phyloP scores from a whole-genome alignment of 2,113 vertebrate genomes.

The Ailurus styani region DNA sequence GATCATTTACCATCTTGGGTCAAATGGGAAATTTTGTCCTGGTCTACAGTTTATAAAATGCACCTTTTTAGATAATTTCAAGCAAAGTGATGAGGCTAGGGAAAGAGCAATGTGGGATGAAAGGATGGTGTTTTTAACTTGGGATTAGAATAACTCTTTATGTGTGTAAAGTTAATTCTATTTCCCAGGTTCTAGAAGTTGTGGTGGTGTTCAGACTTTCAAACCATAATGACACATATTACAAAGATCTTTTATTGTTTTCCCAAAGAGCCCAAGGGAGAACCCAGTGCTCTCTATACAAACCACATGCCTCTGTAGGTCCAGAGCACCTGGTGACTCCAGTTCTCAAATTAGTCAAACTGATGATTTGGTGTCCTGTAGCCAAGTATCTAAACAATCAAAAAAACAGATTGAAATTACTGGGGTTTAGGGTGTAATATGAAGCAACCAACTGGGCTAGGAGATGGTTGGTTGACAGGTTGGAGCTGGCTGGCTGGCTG shows the following conservation, averaged over 20 bases:
- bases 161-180: neutral
- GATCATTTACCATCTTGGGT: neutral
- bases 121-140: neutral
- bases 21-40: neutral
- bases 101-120: neutral
- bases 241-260: neutral
- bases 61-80: neutral
- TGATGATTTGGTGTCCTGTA: conserved; percentile 2
- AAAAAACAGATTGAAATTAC: conserved; percentile 54
- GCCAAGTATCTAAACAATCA: conserved; percentile 41
- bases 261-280: neutral
- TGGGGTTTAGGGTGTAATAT: conserved; percentile 12
- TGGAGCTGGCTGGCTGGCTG: conserved; percentile 47
- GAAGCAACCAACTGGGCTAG: conserved; percentile 3
- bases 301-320: neutral
- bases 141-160: neutral
- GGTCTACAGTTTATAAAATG: neutral
- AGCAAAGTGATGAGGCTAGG: neutral
- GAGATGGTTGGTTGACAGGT: conserved; percentile 37
- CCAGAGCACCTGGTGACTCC: neutral
- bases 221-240: neutral
- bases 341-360: conserved; percentile 1
- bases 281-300: neutral
- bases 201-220: neutral
- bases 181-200: neutral